Base-by-base conservation (phyloP, 2,888 invertebrate species). In the Xylota sylvarum region DNA sequence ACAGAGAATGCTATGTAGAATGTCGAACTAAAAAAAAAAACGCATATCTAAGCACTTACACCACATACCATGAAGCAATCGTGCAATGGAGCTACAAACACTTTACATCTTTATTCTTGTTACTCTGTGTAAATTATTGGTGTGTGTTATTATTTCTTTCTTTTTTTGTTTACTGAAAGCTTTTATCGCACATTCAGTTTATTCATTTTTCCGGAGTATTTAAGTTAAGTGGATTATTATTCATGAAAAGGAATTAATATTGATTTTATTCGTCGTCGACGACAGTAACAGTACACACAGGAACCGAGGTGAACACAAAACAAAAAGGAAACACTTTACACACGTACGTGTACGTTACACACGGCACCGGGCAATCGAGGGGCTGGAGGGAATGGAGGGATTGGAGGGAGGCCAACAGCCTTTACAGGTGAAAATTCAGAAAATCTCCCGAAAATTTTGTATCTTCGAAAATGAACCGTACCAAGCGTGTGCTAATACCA, bases 211-310 rank as follows among this genome's bases (percentile, higher is more conserved):
- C 72, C 81, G 76, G 76, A 81, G 81, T 67, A 72, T 85, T 85
- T 67, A 81, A 77, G 37, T 85, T 85, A 81, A 81, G 76, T 81
- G 85, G 72, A 81, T 81, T 81, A 76, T 60, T 76, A 85, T 85
- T 85, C 81, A 85, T 81, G 76, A 72, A 70, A 72, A 48, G 65
- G 81, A 85, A 81, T 85, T 77, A 81, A 76, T 85, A 85, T 85
- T 85, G 85, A 85, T 85, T 85, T 85, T 60, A 32, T 23, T 43
- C 62, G 40, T 23, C 46, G 37, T 9, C 6, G 6, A 4, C 32
- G 32, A 4, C 32, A n/a, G 23, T 23, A 64, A 52, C 60, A 60
- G 43, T 81, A 56, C 76, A 69, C 43, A 67, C 46, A 23, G 23
- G 55, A 60, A n/a, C 52, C 43, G 14, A 62, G 27, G 27, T 35